These are phyloP conservation scores for Watsonalla binaria DNA, from an alignment of 2,888 invertebrate genomes.

Conservation along the genomic window DNA sequence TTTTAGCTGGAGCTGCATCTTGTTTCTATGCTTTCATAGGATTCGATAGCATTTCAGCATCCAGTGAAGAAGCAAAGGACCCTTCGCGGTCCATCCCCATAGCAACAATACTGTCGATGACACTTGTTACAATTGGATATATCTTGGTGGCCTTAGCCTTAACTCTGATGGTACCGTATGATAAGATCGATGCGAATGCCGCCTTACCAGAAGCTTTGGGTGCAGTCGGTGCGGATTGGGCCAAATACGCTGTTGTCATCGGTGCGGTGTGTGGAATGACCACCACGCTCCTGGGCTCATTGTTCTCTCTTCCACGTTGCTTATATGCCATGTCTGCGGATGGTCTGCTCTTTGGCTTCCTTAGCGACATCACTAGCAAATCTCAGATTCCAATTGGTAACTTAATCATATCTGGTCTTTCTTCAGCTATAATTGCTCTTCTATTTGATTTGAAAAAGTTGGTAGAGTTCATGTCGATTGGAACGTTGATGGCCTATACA, in stretches of 20 bases:
- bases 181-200: constrained; percentile 85
- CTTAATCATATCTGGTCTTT: constrained; percentile 85
- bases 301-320: constrained; percentile 91
- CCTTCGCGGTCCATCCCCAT: constrained; percentile 89
- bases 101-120: constrained; percentile 89
- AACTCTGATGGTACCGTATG: constrained; percentile 89
- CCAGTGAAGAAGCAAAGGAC: constrained; percentile 91
- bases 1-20: constrained; percentile 90
- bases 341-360: constrained; percentile 88
- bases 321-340: constrained; percentile 95
- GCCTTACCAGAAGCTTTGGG: constrained; percentile 90
- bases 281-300: constrained; percentile 89
- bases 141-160: constrained; percentile 89
- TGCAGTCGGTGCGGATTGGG: constrained; percentile 87
- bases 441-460: constrained; percentile 92
- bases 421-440: constrained; percentile 88
- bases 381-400: constrained; percentile 90
- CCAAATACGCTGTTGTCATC: constrained; percentile 89
- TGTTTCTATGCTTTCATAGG: constrained; percentile 96
- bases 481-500: constrained; percentile 91
- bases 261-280: constrained; percentile 96
- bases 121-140: constrained; percentile 88
- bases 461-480: constrained; percentile 97
- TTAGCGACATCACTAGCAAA: constrained; percentile 86
- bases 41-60: constrained; percentile 94